A percentile compares a stretch with the other conserved stretches of the same genome.
These are phyloP conservation scores for Megalurothrips usitatus DNA, from an alignment of 2,888 invertebrate genomes.

Conservation along the genomic window DNA sequence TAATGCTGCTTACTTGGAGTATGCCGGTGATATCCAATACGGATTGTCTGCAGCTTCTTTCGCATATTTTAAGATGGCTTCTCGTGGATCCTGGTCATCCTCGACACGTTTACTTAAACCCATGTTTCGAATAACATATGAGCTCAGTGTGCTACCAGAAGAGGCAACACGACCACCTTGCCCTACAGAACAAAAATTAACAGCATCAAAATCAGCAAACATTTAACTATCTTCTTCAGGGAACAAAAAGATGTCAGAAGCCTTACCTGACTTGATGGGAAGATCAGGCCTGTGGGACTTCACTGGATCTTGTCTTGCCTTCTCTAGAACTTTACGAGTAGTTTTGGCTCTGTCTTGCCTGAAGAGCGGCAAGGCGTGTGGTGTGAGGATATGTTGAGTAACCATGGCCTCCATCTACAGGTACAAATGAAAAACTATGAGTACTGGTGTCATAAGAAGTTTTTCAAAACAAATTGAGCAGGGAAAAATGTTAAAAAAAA, in stretches of 20 bases:
- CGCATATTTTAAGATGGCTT: constrained; percentile 90
- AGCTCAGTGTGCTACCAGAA: constrained; percentile 92
- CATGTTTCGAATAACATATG: constrained; percentile 91
- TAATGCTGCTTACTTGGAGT: constrained; percentile 51
- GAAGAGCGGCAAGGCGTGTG: constrained; percentile 92
- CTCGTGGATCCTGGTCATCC: constrained; percentile 87
- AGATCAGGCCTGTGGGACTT: constrained; percentile 78
- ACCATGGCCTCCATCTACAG: constrained; percentile 69
- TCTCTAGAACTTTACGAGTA: constrained; percentile 84
- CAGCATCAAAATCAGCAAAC: constrained; percentile 14
- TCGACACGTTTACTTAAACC: constrained; percentile 88
- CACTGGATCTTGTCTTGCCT: constrained; percentile 79
- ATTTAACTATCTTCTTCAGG: not conserved
- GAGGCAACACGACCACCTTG: constrained; percentile 87
- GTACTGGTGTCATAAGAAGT: not conserved
- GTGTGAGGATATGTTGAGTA: constrained; percentile 91
- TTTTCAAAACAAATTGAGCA: not conserved
- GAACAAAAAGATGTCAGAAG: constrained; percentile 46
- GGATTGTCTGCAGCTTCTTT: constrained; percentile 95
- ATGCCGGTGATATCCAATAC: constrained; percentile 93
- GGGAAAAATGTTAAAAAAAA: not conserved
- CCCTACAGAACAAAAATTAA: constrained; percentile 40
- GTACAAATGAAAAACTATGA: not conserved
- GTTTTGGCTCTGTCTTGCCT: constrained; percentile 86
- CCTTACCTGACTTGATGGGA: constrained; percentile 75